Percentiles rank a stretch among this genome's conserved stretches.
Evolutionary conservation across 2,113 vertebrate genomes (phyloP).

Genomic region (Erythrocebus patas): DNA sequence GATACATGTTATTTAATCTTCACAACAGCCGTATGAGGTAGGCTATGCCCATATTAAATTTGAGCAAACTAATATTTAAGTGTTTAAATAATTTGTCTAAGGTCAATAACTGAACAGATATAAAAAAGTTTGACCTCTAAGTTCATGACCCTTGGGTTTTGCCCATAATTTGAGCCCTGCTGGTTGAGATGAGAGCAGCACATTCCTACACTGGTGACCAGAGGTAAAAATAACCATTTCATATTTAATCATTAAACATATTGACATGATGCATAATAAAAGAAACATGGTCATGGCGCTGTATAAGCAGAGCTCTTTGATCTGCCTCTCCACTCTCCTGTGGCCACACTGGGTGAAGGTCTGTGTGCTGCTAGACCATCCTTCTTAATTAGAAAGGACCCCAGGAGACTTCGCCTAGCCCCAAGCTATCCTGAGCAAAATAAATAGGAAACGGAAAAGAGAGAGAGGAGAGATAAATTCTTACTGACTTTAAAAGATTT

Average conservation of each 20-base stretch:
- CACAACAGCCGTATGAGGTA: not conserved
- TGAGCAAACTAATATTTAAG: not conserved
- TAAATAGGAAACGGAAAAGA: conserved; percentile 66
- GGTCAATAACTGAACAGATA: not conserved
- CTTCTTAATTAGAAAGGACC: conserved; percentile 68
- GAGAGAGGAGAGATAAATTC: conserved; percentile 43
- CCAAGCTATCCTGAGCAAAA: conserved; percentile 60
- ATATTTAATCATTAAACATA: not conserved
- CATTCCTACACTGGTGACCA: not conserved
- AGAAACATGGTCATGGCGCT: not conserved
- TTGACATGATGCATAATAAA: not conserved
- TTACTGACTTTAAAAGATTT: conserved; percentile 62
- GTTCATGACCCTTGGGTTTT: not conserved
- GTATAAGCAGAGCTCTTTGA: conserved; percentile 41
- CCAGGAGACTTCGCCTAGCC: conserved; percentile 51
- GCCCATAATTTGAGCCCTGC: not conserved
- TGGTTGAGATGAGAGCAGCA: not conserved
- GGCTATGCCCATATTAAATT: not conserved
- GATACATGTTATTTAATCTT: not conserved
- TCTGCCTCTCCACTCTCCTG: conserved; percentile 41
- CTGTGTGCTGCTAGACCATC: conserved; percentile 45
- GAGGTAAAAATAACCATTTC: conserved; percentile 20
- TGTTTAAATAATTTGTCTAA: not conserved
- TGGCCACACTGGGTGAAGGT: conserved; percentile 15
- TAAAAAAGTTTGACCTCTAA: not conserved